Evolutionary conservation across 1,140 invertebrate species (phyloP), one percentile per base, ranked within the genome.

Genomic region (Atta colombica): DNA sequence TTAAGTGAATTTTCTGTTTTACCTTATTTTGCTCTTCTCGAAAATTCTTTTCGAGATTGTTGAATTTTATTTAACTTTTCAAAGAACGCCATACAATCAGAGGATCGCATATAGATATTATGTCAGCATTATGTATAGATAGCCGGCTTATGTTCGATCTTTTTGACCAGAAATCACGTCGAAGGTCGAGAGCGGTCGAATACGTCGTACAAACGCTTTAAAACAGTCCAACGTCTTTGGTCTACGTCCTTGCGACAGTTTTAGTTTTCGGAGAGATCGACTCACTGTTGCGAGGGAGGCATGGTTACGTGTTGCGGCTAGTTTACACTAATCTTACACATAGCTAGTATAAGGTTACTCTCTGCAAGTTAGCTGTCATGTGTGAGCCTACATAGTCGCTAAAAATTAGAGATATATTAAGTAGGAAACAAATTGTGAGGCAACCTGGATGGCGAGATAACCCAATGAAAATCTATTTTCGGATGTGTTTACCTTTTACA

Each of bases 81-180:
- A 12, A 18, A 45, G 49, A 45, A 35, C 25, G 3, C 39, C 49
- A 1, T 72, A 72, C 6, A 35, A 5, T 35, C 31, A 71, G n/a
- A n/a, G 2, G 55, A 69, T 25, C 31, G 82, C n/a, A 39, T 35
- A 53, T 53, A 80, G 45, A 66, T 74, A 65, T 90, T 90, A 90
- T 90, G 89, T 90, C 88, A 90, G 86, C 85, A 85, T 90, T 90
- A 90, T 90, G 88, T 90, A 90, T 90, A 90, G 89, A 85, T 87
- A 60, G 45, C 28, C 60, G 14, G 61, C 77, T 35, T 78, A 89
- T 89, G 88, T 87, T 89, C 89, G 77, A 89, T 89, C 88, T 87
- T 89, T 78, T 78, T 74, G 49, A 74, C 31, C 53, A 87, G 77
- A 87, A 89, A 87, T 89, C 88, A 87, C 77, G 87, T n/a, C 53